A percentile compares a stretch with the other conserved stretches of the same genome.
phyloP scores from a whole-genome alignment of 2,113 vertebrate genomes.

The Todiramphus chloris region DNA sequence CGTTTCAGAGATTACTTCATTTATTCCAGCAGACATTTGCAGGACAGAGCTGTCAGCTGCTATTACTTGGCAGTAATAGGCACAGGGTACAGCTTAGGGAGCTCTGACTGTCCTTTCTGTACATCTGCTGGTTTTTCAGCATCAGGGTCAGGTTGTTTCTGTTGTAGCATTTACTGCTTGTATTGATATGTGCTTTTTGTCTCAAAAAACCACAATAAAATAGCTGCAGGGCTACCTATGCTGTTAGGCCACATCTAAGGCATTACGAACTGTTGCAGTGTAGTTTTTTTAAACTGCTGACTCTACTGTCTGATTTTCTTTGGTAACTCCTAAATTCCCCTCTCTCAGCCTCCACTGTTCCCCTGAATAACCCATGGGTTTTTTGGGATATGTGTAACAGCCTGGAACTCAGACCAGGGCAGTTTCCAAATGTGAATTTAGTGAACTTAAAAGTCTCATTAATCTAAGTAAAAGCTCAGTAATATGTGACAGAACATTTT shows the following conservation, averaged over 20 bases:
- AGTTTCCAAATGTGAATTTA: not conserved
- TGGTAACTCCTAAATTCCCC: not conserved
- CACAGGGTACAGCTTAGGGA: not conserved
- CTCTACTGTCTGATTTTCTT: not conserved
- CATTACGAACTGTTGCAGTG: not conserved
- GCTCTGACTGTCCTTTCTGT: not conserved
- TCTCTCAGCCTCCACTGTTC: not conserved
- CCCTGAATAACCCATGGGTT: not conserved
- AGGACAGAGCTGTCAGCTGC: slow-evolving; percentile 1
- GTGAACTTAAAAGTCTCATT: not conserved
- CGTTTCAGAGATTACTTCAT: not conserved
- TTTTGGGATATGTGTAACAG: not conserved
- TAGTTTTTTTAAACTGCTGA: not conserved
- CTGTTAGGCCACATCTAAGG: not conserved
- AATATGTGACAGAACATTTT: not conserved
- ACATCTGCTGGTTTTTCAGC: not conserved
- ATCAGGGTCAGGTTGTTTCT: not conserved
- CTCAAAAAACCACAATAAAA: not conserved
- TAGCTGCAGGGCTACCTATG: not conserved
- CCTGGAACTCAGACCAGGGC: not conserved
- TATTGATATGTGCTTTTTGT: not conserved
- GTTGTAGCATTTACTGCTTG: not conserved
- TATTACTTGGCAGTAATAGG: not conserved
- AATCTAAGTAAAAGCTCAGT: not conserved
- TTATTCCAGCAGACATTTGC: not conserved